Conservation (phyloP, 2,888 invertebrate genomes). For the Oxycera nigricornis region DNA sequence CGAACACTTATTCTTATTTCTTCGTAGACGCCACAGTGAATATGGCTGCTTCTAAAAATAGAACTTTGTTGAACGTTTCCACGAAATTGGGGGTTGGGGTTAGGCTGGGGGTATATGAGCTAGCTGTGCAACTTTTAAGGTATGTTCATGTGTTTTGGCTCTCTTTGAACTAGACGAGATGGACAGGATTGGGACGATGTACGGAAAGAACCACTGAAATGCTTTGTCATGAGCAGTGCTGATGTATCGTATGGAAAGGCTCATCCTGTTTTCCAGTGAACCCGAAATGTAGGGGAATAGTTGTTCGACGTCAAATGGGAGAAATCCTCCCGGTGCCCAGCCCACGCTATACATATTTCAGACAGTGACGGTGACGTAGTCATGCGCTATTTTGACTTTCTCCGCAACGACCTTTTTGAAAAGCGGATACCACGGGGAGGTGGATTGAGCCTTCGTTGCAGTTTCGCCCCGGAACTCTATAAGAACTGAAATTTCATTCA, state of each 20-base stretch:
- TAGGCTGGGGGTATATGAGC: neutral
- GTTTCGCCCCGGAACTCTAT: neutral
- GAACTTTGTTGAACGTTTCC: conserved; percentile 10
- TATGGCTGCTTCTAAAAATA: conserved; percentile 38
- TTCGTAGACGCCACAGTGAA: conserved; percentile 30
- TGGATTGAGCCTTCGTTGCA: conserved; percentile 13
- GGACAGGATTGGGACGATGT: neutral
- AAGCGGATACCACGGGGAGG: neutral
- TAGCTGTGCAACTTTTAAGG: neutral
- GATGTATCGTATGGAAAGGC: neutral
- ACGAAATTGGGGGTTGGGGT: neutral
- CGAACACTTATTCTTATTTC: neutral
- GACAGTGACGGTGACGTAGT: conserved; percentile 40
- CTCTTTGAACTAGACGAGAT: neutral
- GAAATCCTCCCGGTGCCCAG: neutral
- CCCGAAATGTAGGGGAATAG: neutral
- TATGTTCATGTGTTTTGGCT: neutral
- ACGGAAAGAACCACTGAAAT: neutral
- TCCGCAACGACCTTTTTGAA: neutral
- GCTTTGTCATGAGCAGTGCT: neutral
- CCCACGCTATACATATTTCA: neutral
- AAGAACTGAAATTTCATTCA: conserved; percentile 44
- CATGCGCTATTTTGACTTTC: conserved; percentile 42
- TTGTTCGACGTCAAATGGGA: conserved; percentile 8
- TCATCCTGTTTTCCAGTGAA: neutral